Evolutionary conservation across 2,797 vertebrate species (phyloP), one percentile per base, ranked within the genome.

Genomic region (Myotis daubentonii): DNA sequence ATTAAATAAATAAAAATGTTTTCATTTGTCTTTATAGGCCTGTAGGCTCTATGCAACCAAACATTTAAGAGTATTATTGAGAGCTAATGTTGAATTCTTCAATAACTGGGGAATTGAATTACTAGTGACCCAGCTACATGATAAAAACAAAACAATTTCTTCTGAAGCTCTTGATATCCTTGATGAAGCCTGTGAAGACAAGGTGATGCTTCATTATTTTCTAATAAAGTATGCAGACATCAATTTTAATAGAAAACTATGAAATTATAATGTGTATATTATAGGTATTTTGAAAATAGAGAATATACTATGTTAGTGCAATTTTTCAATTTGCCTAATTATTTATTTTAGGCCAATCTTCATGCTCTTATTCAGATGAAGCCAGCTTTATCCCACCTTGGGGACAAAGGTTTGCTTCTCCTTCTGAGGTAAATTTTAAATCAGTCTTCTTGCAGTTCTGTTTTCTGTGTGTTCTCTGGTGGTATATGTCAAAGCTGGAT

Each of bases 91-190:
- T 84, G 99, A 99, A 98, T 99, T 99, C 98, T 99, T 99, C 98
- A 99, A 99, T 95, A 99, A 99, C 96, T 99, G 99, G 99, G 99
- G 99, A 75, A 99, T 99, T 97, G 99, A 99, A 97, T 98, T 99
- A 97, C 98, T 99, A 94, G 99, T 99, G 97, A 99, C 99, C n/a
- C 99, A 99, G 97, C 99, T 99, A 75, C 99, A 99, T 16, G 99
- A 99, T 98, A 99, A 99, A 98, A 99, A 98, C 98, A 99, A 99
- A 98, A 98, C 98, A 4, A 99, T 99, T 97, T 99, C 99, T 96
- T 99, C 99, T 87, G 99, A 99, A 98, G 99, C 99, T 38, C 98
- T 99, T 97, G 99, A 99, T 98, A 99, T 99, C 94, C 98, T 99
- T 80, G 99, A 99, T 96, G 99, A 99, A 97, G 99, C 99, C 4